Evolutionary conservation across 1,140 invertebrate genomes (phyloP), one percentile per base, ranked within the genome.

Genomic region (Centruroides sculpturatus): DNA sequence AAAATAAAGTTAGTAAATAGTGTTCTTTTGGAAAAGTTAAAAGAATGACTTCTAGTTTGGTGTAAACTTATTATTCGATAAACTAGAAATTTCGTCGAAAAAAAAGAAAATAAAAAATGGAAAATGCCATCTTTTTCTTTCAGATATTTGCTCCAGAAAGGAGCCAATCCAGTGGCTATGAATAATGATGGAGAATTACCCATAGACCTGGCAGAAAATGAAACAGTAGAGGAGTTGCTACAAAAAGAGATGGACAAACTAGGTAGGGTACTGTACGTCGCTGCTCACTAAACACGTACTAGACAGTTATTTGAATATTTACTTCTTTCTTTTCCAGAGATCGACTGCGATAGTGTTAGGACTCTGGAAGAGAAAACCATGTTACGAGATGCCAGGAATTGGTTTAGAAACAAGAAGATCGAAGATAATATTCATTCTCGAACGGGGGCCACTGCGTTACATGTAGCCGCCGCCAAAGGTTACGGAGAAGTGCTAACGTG

Each of bases 161-260:
- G 89, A 65, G 92, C 92, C 35, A 34, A 23, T 6, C 83, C 98
- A 57, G 89, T 87, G 8, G 87, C 92, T 10, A 88, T 97, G 11
- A 99, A 98, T 76, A 94, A 92, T 76, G 96, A 99, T 74, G 92
- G 92, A 4, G 93, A 98, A 76, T 78, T 99, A 67, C 85, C 92
- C 59, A 73, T 97, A 53, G 95, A 99, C 75, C 89, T 96, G 62
- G 86, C 92, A 13, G 92, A 96, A 71, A 85, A 82, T 69, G 84
- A 89, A 64, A 84, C 86, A 62, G 96, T 98, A 87, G 85, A 87
- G 71, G 83, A 89, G 12, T 35, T 55, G 23, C 54, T 55, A 34
- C 54, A 55, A 23, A 23, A n/a, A 34, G 54, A 55, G 35, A 55
- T 55, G 11, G 13, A 55, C 35, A 55, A 36, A 36, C 35, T 12